These are phyloP conservation scores for Lipophrys pholis DNA, from an alignment of 2,113 vertebrate species.

Conservation along the genomic window DNA sequence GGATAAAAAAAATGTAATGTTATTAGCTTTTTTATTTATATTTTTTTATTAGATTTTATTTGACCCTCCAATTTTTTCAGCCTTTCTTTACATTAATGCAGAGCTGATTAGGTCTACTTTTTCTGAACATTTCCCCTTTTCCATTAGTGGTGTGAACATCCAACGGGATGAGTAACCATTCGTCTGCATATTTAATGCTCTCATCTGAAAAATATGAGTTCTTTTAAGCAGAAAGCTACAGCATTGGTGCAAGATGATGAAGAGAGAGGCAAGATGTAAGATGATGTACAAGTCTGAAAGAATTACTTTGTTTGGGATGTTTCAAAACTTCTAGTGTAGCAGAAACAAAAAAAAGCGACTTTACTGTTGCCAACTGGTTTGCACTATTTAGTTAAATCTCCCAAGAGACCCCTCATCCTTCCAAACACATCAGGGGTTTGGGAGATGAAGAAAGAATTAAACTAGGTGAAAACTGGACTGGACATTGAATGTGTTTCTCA, in stretches of 20 bases:
- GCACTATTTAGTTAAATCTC: no score
- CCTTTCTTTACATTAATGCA: conserved; percentile 18
- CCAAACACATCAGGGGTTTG: no score
- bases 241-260: conserved; percentile 11
- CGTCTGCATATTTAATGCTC: conserved; percentile 35
- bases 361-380: no score
- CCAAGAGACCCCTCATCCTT: no score
- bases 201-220: conserved; percentile 22
- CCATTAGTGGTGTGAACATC: conserved; percentile 44
- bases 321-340: neutral
- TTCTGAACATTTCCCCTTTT: conserved; percentile 55
- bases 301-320: conserved; percentile 7
- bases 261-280: conserved; percentile 4
- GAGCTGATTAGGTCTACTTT: conserved; percentile 41
- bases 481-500: neutral
- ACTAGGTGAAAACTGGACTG: neutral
- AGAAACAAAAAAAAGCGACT: no score
- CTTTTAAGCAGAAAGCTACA: conserved; percentile 8
- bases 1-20: conserved; percentile 24
- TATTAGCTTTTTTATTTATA: conserved; percentile 32
- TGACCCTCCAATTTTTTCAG: conserved; percentile 7
- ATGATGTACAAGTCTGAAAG: conserved; percentile 13
- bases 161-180: conserved; percentile 31
- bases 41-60: no score
- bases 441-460: no score